These are phyloP conservation scores for Tragulus kanchil DNA, from an alignment of 2,113 vertebrate species.

Conservation along the genomic window DNA sequence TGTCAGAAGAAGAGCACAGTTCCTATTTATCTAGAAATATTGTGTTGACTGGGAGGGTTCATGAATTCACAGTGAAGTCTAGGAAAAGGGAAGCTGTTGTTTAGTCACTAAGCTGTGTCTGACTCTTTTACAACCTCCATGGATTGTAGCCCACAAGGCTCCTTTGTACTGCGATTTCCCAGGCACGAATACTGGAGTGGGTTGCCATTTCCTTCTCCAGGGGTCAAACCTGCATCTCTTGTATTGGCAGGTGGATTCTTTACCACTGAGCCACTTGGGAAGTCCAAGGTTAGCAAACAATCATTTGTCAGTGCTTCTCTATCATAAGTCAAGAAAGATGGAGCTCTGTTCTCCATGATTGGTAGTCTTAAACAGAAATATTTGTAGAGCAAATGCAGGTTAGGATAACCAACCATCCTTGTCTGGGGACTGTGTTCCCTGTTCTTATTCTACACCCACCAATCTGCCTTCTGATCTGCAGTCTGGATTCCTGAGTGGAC, in stretches of 20 bases:
- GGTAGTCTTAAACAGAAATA: neutral
- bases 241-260: neutral
- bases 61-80: neutral
- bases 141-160: neutral
- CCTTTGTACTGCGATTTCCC: neutral
- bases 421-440: neutral
- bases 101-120: neutral
- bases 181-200: neutral
- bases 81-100: neutral
- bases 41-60: neutral
- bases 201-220: neutral
- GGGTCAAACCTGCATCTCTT: neutral
- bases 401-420: neutral
- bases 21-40: slow-evolving; percentile 24
- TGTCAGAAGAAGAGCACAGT: neutral
- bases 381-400: neutral
- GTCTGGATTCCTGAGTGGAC: neutral
- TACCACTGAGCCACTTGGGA: no score
- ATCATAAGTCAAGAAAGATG: neutral
- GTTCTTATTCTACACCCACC: neutral
- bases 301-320: neutral
- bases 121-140: neutral
- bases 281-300: no score
- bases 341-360: neutral
- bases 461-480: slow-evolving; percentile 6